Evolutionary conservation across 2,113 vertebrate genomes (phyloP).

Genomic region (Leptodactylus fuscus): DNA sequence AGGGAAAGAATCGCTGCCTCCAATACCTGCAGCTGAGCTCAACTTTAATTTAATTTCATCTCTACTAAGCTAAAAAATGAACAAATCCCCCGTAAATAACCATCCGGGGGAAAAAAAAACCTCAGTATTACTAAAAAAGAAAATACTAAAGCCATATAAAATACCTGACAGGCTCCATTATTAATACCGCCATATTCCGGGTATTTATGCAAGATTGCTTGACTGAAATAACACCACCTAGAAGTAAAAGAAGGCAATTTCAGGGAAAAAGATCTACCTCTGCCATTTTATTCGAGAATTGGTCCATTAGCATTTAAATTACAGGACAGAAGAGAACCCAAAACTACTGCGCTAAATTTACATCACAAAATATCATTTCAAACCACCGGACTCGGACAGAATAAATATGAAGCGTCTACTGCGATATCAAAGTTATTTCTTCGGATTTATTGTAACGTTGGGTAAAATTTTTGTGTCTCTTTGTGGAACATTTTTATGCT

Average conservation of each 20-base stretch:
- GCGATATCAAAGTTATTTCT: slow-evolving; percentile 24
- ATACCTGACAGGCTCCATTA: slow-evolving; percentile 26
- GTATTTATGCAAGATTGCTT: slow-evolving; percentile 18
- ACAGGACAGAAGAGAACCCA: slow-evolving; percentile 14
- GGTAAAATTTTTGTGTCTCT: background rate
- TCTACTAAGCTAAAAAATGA: background rate
- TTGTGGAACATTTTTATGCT: background rate
- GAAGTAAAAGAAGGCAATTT: slow-evolving; percentile 47
- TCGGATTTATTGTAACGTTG: background rate
- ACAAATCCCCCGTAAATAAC: background rate
- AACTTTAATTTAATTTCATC: slow-evolving; percentile 21
- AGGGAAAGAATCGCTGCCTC: background rate
- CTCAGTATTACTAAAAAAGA: slow-evolving; percentile 12
- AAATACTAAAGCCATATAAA: slow-evolving; percentile 29
- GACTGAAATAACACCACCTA: slow-evolving; percentile 32
- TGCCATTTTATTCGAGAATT: slow-evolving; percentile 11
- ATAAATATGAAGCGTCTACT: slow-evolving; percentile 33
- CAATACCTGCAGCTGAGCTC: background rate
- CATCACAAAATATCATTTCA: slow-evolving; percentile 39
- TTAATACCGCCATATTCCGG: slow-evolving; percentile 16
- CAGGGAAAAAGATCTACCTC: slow-evolving; percentile 33
- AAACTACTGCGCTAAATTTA: background rate
- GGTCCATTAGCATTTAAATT: slow-evolving; percentile 58
- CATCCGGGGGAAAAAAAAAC: background rate
- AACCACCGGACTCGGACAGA: slow-evolving; percentile 16